phyloP scores from a whole-genome alignment of 2,888 invertebrate species.

The Yponomeuta cagnagella region DNA sequence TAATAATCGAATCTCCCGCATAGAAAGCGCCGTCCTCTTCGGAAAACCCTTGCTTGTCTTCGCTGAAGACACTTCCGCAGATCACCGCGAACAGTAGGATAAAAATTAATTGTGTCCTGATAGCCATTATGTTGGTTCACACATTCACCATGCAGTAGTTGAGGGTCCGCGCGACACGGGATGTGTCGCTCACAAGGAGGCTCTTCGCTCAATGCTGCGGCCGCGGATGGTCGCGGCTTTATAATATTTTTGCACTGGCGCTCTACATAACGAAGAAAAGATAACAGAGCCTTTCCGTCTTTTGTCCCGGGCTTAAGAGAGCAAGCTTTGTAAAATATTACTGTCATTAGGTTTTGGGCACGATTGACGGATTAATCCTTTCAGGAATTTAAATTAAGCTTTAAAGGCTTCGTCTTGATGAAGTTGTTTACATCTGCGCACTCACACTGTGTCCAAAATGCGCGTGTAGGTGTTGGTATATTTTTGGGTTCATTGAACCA shows the following conservation, averaged over 20 bases:
- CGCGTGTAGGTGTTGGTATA: neutral
- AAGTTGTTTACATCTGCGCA: constrained; percentile 41
- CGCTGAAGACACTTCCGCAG: constrained; percentile 47
- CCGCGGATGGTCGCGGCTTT: constrained; percentile 57
- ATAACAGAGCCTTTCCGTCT: constrained; percentile 70
- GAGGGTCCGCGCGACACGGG: constrained; percentile 37
- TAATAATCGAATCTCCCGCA: constrained; percentile 64
- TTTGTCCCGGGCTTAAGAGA: constrained; percentile 49
- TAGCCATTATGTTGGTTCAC: constrained; percentile 34
- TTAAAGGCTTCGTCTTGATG: constrained; percentile 24
- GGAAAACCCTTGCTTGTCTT: constrained; percentile 48
- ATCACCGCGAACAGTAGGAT: constrained; percentile 42
- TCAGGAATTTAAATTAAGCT: constrained; percentile 17
- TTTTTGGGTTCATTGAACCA: constrained; percentile 42
- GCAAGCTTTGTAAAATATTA: constrained; percentile 52
- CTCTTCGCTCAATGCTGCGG: constrained; percentile 68
- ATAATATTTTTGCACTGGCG: constrained; percentile 66
- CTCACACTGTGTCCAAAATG: constrained; percentile 39
- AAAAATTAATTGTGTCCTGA: constrained; percentile 39
- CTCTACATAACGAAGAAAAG: constrained; percentile 64
- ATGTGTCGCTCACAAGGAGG: constrained; percentile 64
- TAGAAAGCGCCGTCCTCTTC: constrained; percentile 56
- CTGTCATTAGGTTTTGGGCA: constrained; percentile 43
- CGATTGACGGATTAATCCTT: constrained; percentile 35
- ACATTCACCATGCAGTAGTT: constrained; percentile 2